Evolutionary conservation across 1,140 invertebrate genomes (phyloP), one percentile per base, ranked within the genome.

Genomic region (Panulirus ornatus): DNA sequence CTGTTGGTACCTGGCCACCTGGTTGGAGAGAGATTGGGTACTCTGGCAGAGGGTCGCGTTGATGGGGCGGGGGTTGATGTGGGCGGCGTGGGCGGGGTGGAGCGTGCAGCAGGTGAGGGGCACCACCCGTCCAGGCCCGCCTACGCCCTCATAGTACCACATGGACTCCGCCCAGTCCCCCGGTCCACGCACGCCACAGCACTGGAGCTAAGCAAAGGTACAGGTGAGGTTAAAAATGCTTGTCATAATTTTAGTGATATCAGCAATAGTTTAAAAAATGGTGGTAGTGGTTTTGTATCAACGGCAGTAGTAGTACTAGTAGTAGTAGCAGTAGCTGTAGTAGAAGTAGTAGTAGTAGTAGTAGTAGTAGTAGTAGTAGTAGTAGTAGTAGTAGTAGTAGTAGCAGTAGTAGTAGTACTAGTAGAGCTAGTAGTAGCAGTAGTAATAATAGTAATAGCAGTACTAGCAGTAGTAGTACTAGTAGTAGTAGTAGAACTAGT

Each of bases 151-250:
- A 19, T 42, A 3, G 36, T 51, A 19, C 90, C 90, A 91, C 16
- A 42, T 14, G 27, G 84, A 82, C 11, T 76, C 71, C 58, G 14
- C 97, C 98, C 98, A 99, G 93, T 99, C 98, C 92, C 97, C 96
- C 19, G 97, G 97, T 0, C 97, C 96, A 93, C 98, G 97, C 90
- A 99, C 98, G 36, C 98, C 98, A 94, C 98, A 99, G 94, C 98
- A 99, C 94, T 98, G 97, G 71, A 98, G 94, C 96, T 97, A 93
- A 19, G 94, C 94, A 90, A 92, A 27, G 38, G n/a, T n/a, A n/a
- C n/a, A n/a, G n/a, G n/a, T n/a, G n/a, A n/a, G 76, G 22, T 36
- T 9, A 47, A 81, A 9, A 76, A 9, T 76, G 30, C 38, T n/a
- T n/a, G 51, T 58, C 9, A 22, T 58, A 58, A 22, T 58, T 11